Percentiles rank a stretch among this genome's conserved stretches.
Conservation (phyloP, 1,140 invertebrate genomes). For the Platyscapa corneri region DNA sequence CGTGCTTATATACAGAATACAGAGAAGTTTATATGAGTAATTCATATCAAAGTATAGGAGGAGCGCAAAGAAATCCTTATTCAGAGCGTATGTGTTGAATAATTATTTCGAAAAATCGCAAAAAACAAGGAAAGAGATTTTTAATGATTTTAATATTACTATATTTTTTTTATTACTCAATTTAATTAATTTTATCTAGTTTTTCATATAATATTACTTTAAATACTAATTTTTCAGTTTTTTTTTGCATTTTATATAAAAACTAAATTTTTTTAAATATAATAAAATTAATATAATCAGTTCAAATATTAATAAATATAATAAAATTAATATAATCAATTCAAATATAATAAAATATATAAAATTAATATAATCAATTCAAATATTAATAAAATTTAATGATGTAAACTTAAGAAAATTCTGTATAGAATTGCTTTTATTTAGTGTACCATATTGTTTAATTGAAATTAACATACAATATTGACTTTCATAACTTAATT, state of each 20-base stretch:
- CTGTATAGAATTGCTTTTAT: background rate
- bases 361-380: background rate
- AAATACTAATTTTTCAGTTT: background rate
- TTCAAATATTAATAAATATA: too few relatives aligned
- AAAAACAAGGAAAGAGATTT: background rate
- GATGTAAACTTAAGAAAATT: background rate
- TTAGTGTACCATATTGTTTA: background rate
- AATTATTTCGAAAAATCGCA: background rate
- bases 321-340: too few relatives aligned
- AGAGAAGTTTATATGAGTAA: background rate
- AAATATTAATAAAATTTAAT: background rate
- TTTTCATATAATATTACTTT: background rate
- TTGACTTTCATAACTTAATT: background rate
- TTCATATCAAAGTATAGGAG: constrained; percentile 56
- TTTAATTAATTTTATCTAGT: background rate
- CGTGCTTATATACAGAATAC: background rate
- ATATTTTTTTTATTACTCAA: background rate
- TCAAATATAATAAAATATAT: background rate
- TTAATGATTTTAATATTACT: background rate
- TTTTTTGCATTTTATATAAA: background rate
- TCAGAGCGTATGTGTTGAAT: background rate
- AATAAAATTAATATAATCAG: too few relatives aligned
- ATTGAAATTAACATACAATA: background rate
- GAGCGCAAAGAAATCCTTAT: background rate
- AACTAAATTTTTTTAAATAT: too few relatives aligned